Percentiles rank a stretch among this genome's conserved stretches.
These are phyloP conservation scores for Oryzias sinensis DNA, from an alignment of 2,797 vertebrate species.

Conservation along the genomic window DNA sequence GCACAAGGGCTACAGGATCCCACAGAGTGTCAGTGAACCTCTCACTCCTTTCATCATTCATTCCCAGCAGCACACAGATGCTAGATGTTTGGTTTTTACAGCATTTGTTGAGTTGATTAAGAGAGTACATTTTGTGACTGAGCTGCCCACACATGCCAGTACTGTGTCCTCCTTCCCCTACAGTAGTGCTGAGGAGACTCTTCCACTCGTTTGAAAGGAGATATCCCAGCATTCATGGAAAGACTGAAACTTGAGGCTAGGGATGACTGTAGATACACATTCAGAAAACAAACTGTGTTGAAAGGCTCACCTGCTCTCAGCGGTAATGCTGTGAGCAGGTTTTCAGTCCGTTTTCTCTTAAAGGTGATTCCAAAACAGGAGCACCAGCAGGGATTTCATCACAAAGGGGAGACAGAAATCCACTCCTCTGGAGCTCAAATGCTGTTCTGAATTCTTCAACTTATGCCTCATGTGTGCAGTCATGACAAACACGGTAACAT, in stretches of 20 bases:
- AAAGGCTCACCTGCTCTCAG: background rate
- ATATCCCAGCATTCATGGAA: slow-evolving; percentile 3
- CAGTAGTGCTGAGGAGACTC: slow-evolving; percentile 28
- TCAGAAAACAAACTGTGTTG: background rate
- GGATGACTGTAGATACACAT: slow-evolving; percentile 8
- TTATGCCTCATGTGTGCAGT: no score
- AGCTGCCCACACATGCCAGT: slow-evolving; percentile 24
- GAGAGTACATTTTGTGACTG: slow-evolving; percentile 57
- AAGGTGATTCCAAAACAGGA: no score
- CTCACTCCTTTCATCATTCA: no score
- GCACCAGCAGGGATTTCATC: no score
- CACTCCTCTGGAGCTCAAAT: no score
- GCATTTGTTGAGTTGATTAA: slow-evolving; percentile 10
- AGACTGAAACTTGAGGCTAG: background rate
- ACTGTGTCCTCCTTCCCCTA: slow-evolving; percentile 42
- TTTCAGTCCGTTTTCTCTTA: no score
- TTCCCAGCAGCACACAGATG: slow-evolving; percentile 4
- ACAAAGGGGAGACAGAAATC: no score
- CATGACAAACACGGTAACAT: background rate
- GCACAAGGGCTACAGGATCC: no score
- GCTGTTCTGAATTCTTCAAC: no score
- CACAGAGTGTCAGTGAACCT: no score
- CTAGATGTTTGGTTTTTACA: slow-evolving; percentile 27
- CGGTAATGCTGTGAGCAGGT: background rate
- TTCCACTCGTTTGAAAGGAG: background rate